Conservation (phyloP, 2,113 vertebrate species). For the Emberiza fucata region DNA sequence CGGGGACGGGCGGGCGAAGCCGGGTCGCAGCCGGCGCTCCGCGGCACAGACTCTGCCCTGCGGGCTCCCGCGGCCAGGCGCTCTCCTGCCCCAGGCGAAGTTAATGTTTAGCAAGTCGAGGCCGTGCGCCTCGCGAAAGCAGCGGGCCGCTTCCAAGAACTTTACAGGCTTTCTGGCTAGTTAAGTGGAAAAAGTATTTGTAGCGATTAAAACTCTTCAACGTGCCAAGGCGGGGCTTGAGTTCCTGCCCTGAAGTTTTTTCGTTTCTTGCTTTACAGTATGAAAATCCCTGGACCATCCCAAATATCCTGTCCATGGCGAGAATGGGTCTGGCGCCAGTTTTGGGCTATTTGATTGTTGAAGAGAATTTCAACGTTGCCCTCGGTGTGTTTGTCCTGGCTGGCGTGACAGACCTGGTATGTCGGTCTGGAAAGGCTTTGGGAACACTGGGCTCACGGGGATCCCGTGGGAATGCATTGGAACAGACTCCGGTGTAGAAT, state of each 20-base stretch:
- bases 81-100: fast-evolving
- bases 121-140: neutral
- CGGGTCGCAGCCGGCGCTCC: neutral
- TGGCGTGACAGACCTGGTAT: conserved; percentile 93
- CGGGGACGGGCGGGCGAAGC: neutral
- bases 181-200: fast-evolving
- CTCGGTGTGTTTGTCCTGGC: conserved; percentile 90
- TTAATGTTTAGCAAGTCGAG: neutral
- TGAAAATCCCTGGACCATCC: conserved; percentile 98
- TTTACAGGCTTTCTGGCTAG: fast-evolving
- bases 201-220: fast-evolving
- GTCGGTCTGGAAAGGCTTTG: neutral
- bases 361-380: conserved; percentile 88
- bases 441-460: fast-evolving
- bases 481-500: fast-evolving
- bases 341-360: conserved; percentile 89
- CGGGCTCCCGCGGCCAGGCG: fast-evolving
- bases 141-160: fast-evolving
- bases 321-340: conserved; percentile 90
- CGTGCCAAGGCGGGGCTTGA: neutral
- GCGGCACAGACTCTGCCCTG: no score
- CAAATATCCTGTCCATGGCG: conserved; percentile 91
- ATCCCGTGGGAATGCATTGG: fast-evolving
- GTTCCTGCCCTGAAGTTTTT: neutral
- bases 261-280: conserved; percentile 73